Evolutionary conservation across 92 coral and sea anemone genomes (phyloP).

Genomic region (Meandrina meandrites): DNA sequence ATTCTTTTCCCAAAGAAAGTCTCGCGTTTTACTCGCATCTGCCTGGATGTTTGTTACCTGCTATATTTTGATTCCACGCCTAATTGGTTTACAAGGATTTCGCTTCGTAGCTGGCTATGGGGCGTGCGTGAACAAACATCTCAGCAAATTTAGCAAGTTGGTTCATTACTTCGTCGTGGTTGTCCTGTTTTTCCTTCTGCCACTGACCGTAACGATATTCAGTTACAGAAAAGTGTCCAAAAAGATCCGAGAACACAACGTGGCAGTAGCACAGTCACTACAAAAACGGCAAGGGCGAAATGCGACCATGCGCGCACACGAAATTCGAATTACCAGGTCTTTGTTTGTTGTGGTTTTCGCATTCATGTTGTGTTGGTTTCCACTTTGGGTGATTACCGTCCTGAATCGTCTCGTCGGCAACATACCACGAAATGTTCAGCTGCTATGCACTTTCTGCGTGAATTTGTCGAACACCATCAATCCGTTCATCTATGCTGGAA

Average conservation of each 20-base stretch:
- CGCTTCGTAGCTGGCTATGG: not conserved
- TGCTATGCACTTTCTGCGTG: not conserved
- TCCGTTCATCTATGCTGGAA: conserved; percentile 12
- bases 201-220: not conserved
- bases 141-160: not conserved
- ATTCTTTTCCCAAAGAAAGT: not conserved
- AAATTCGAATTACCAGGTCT: not conserved
- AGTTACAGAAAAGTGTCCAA: conserved; percentile 4
- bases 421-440: not conserved
- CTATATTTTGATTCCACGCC: not conserved
- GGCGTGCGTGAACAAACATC: not conserved
- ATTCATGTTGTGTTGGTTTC: conserved; percentile 13
- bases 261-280: not conserved
- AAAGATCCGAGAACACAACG: not conserved
- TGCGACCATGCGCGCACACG: not conserved
- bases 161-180: not conserved
- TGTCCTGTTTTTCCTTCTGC: not conserved
- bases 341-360: conserved; percentile 11
- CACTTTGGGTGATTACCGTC: not conserved
- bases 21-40: not conserved
- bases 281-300: not conserved
- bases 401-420: not conserved
- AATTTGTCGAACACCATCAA: not conserved
- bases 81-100: not conserved
- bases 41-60: not conserved